A percentile compares a stretch with the other conserved stretches of the same genome.
phyloP scores from a whole-genome alignment of 1,140 invertebrate genomes.

The Agrypnia vestita region DNA sequence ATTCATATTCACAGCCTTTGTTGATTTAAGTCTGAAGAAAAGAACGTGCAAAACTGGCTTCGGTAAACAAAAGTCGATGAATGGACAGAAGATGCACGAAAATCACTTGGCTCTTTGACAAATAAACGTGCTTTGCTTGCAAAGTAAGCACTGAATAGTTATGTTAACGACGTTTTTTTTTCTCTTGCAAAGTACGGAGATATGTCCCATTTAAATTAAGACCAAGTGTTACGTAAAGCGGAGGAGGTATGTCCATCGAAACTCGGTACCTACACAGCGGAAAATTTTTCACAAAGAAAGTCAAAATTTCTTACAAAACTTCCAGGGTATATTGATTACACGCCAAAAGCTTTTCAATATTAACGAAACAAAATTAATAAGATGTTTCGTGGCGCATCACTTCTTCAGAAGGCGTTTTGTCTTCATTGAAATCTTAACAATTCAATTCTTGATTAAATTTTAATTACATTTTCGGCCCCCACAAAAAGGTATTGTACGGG shows the following conservation, averaged over 20 bases:
- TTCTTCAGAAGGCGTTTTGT: constrained; percentile 44
- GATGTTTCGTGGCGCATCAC: constrained; percentile 20
- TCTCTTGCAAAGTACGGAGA: neutral
- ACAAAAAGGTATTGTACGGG: constrained; percentile 57
- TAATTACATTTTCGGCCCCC: constrained; percentile 56
- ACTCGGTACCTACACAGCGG: too few relatives aligned
- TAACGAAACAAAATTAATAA: constrained; percentile 37
- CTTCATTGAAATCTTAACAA: constrained; percentile 50
- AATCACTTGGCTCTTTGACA: neutral
- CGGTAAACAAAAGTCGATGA: neutral
- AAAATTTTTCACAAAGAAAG: neutral
- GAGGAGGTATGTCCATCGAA: neutral
- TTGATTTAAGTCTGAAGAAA: constrained; percentile 29
- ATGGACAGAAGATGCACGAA: neutral
- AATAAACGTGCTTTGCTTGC: neutral
- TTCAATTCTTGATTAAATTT: constrained; percentile 58
- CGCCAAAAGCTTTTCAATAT: constrained; percentile 6
- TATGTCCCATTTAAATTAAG: neutral
- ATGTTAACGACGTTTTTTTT: neutral
- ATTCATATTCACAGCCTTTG: constrained; percentile 24
- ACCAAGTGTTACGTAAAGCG: neutral
- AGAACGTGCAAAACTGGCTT: neutral
- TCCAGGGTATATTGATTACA: neutral
- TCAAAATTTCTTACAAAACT: neutral
- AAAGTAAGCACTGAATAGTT: neutral